phyloP scores from a whole-genome alignment of 1,140 invertebrate genomes.

The Drosophila pallidifrons region DNA sequence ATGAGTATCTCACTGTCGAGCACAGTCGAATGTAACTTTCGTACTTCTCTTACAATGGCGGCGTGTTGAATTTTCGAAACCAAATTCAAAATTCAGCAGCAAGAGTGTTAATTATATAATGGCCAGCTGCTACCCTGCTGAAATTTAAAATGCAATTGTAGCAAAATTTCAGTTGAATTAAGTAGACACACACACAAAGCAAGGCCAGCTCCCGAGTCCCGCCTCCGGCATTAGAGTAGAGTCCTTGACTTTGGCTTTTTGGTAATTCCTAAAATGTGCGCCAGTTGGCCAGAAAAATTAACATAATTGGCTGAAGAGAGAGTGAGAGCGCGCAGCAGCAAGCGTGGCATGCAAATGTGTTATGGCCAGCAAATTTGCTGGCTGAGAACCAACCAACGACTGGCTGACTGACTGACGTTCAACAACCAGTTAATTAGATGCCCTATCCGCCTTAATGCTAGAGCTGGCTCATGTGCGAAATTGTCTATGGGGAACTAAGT shows the following conservation, averaged over 20 bases:
- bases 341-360: slow-evolving; percentile 57
- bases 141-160: slow-evolving; percentile 72
- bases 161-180: slow-evolving; percentile 65
- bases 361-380: slow-evolving; percentile 1
- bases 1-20: too few species aligned
- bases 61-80: background rate
- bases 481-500: slow-evolving; percentile 27
- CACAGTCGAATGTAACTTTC: too few species aligned
- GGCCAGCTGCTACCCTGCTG: slow-evolving; percentile 15
- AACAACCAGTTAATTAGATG: slow-evolving; percentile 53
- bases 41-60: background rate
- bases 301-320: slow-evolving; percentile 57
- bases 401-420: slow-evolving; percentile 4
- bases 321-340: slow-evolving; percentile 1
- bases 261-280: slow-evolving; percentile 65
- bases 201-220: slow-evolving; percentile 23
- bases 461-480: slow-evolving; percentile 35
- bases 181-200: slow-evolving; percentile 11
- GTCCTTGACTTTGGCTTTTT: slow-evolving; percentile 66
- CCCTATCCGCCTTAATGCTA: background rate
- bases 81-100: background rate
- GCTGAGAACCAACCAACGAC: background rate
- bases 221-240: background rate
- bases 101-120: slow-evolving; percentile 38
- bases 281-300: slow-evolving; percentile 68